Base-by-base conservation (phyloP, 2,888 invertebrate species). In the Alloplasta piceator region DNA sequence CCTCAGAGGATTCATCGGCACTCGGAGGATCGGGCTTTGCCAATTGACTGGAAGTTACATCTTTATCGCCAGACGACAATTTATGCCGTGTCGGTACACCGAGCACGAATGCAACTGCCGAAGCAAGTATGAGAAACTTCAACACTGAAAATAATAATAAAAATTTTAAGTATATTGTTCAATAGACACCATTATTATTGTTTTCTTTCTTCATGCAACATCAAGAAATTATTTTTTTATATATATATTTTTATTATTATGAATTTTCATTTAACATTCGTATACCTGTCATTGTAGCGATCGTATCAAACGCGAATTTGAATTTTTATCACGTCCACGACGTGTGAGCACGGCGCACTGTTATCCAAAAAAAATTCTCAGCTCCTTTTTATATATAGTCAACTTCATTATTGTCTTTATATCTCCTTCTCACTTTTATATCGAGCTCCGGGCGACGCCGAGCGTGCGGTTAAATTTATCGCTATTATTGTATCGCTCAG, bases 401-500 rank as follows among this genome's bases (percentile, higher is more conserved):
- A 43, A 6, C 46, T 43, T 55, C 52, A 60, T 26, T 60, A 72
- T 66, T 60, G 7, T 61, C 9, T 61, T 46, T 68, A n/a, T n/a
- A n/a, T n/a, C n/a, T n/a, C n/a, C n/a, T n/a, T n/a, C 55, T 61
- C 52, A 67, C 26, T 39, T n/a, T 56, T 46, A 55, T 63, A 56
- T 64, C 50, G 16, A n/a, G 61, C 72, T 52, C 9, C 41, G 58
- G 58, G 41, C n/a, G 52, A 56, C 26, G 70, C 48, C 14, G 52
- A 58, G 9, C 41, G 43, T 66, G 39, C 52, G n/a, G 67, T 67
- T 52, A 80, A 78, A 82, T 80, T 74, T 80, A 82, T 82, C 52
- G 80, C 56, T 82, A 78, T 80, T 80, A 67, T 82, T 74, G 56
- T 72, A 80, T 36, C 64, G 6, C 41, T 41, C 70, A 71, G 61